These are phyloP conservation scores for Glyptemys insculpta DNA, from an alignment of 2,797 vertebrate species.

Conservation along the genomic window DNA sequence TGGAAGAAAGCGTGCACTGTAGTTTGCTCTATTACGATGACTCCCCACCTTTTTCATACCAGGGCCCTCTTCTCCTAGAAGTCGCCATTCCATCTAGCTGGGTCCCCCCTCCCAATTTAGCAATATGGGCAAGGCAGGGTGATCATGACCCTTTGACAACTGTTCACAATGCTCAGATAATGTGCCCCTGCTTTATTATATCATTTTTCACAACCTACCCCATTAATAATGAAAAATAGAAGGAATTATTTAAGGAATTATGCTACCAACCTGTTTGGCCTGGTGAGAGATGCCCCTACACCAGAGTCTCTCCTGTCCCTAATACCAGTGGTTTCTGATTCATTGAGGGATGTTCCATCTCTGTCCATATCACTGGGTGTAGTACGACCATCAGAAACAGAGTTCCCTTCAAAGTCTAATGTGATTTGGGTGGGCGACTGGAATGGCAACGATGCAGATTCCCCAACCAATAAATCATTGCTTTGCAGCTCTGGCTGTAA, in stretches of 20 bases:
- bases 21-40: not conserved
- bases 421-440: slow-evolving; percentile 88
- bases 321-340: slow-evolving; percentile 87
- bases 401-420: slow-evolving; percentile 93
- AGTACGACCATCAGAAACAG: slow-evolving; percentile 89
- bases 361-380: slow-evolving; percentile 89
- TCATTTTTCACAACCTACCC: not conserved
- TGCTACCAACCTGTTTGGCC: slow-evolving; percentile 91
- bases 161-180: not conserved
- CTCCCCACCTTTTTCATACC: not conserved
- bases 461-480: slow-evolving; percentile 67
- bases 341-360: slow-evolving; percentile 90
- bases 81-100: not conserved
- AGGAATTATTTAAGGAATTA: not conserved
- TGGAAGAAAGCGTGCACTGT: not conserved
- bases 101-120: not conserved
- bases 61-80: not conserved
- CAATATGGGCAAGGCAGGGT: not conserved
- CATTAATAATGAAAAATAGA: not conserved
- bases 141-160: not conserved
- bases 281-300: slow-evolving; percentile 95
- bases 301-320: slow-evolving; percentile 96
- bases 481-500: slow-evolving; percentile 82
- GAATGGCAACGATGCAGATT: slow-evolving; percentile 61
- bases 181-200: not conserved